phyloP scores from a whole-genome alignment of 2,797 vertebrate genomes.

The Acanthurus tractus region DNA sequence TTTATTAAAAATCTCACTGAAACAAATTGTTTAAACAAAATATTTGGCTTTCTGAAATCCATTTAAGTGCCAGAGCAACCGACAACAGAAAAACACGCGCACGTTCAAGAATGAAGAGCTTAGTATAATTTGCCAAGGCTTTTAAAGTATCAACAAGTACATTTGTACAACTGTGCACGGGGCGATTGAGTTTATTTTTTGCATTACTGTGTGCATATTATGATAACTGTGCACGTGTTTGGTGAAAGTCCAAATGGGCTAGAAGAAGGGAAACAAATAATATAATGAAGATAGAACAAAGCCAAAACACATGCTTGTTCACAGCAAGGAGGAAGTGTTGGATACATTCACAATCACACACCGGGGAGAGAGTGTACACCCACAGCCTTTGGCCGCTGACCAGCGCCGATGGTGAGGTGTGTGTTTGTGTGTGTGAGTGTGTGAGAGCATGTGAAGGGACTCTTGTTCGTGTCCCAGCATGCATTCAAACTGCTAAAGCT shows the following conservation, averaged over 20 bases:
- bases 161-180: constrained; percentile 27
- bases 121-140: constrained; percentile 24
- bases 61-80: not conserved
- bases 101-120: constrained; percentile 18
- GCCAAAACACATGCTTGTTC: constrained; percentile 48
- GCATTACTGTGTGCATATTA: constrained; percentile 18
- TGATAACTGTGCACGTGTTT: constrained; percentile 6
- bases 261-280: not conserved
- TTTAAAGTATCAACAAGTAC: constrained; percentile 10
- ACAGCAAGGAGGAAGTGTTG: constrained; percentile 34
- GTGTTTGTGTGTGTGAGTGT: constrained; percentile 12
- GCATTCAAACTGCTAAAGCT: constrained; percentile 14
- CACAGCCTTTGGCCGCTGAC: constrained; percentile 34
- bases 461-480: constrained; percentile 20
- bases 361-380: constrained; percentile 41
- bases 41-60: constrained; percentile 15
- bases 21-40: constrained; percentile 31
- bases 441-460: not conserved
- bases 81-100: not conserved
- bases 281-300: constrained; percentile 13
- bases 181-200: constrained; percentile 1
- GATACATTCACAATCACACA: constrained; percentile 24
- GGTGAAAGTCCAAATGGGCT: constrained; percentile 27
- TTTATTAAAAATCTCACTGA: constrained; percentile 7
- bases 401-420: constrained; percentile 17